These are phyloP conservation scores for Reinhardtius hippoglossoides DNA, from an alignment of 2,113 vertebrate species.

Conservation along the genomic window DNA sequence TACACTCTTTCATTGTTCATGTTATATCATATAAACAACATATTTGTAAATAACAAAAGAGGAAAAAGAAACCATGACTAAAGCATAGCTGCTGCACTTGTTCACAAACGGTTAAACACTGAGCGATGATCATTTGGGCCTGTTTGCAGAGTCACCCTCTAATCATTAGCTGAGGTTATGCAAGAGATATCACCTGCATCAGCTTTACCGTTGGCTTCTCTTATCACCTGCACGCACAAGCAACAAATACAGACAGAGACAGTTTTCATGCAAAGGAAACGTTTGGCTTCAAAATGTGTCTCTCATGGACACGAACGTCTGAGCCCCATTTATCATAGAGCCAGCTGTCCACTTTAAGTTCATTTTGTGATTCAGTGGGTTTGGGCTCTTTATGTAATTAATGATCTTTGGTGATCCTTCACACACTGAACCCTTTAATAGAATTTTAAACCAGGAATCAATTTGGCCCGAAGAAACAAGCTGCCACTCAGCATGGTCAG, in stretches of 20 bases:
- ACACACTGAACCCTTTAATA: background rate
- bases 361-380: background rate
- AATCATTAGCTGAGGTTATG: conserved; percentile 74
- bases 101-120: background rate
- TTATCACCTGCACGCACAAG: conserved; percentile 59
- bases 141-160: conserved; percentile 53
- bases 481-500: background rate
- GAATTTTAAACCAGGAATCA: background rate
- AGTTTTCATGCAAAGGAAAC: background rate
- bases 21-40: background rate
- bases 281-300: background rate
- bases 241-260: conserved; percentile 37
- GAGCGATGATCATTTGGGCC: conserved; percentile 21
- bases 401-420: background rate
- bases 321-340: background rate
- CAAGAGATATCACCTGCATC: conserved; percentile 68
- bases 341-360: background rate
- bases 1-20: background rate
- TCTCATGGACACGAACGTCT: background rate
- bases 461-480: background rate
- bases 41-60: background rate
- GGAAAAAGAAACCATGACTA: background rate
- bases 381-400: background rate
- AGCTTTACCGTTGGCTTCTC: conserved; percentile 66
- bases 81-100: background rate